Evolutionary conservation across 2,113 vertebrate genomes (phyloP), one percentile per base, ranked within the genome.

Genomic region (Grantiella picta): DNA sequence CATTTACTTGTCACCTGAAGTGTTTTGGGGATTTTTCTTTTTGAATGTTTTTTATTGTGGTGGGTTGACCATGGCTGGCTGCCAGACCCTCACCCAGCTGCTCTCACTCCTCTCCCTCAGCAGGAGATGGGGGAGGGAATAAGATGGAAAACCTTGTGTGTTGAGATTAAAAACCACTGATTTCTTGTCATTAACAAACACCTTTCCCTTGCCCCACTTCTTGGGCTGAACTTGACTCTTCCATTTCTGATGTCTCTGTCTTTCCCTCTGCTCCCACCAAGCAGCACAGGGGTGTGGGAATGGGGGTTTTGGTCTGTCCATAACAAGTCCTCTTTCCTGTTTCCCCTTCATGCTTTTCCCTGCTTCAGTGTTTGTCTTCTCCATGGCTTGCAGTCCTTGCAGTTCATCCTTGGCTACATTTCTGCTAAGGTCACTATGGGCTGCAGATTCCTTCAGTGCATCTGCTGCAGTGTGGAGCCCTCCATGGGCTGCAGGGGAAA

Each of bases 81-180:
- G 20, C 64, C 38, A 66, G 50, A 61, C 4, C 7, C 21, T 65
- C 36, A 44, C 2, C 0, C 15, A 57, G 12, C 29, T 1, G 0
- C 24, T 44, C 40, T 53, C 60, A 40, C 3, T 49, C 8, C 29
- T 78, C 9, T 15, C 54, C 28, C 25, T 68, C 17, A 49, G 3
- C 11, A 72, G 29, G 24, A 54, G 33, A 5, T 1, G 4, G 15
- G 7, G 5, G 15, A 69, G 23, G 12, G 38, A 90, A 9, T 15
- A 42, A 42, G 47, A 47, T 33, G 35, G 44, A 72, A 50, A 64
- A 73, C 6, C 19, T 65, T 24, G 7, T 89, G 35, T 16, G 9
- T 14, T 80, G 49, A 47, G 57, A 36, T 79, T 79, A n/a, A 86
- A 61, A 78, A 12, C 2, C 12, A 33, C 9, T 38, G 7, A 70